phyloP scores from a whole-genome alignment of 2,113 vertebrate species.

The Puffinus mauretanicus region DNA sequence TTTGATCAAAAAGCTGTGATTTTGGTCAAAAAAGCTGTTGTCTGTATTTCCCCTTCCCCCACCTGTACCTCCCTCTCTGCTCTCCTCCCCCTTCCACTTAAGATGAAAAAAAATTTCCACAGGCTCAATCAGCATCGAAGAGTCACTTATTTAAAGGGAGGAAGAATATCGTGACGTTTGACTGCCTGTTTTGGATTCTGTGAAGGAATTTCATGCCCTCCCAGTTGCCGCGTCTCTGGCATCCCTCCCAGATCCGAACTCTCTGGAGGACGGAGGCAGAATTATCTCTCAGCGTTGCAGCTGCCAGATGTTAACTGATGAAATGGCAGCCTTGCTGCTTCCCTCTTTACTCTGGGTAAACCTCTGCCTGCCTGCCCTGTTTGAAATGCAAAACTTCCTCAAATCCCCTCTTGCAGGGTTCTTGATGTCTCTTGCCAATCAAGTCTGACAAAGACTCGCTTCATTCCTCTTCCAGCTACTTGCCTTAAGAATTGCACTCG shows the following conservation, averaged over 20 bases:
- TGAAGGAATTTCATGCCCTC: constrained; percentile 57
- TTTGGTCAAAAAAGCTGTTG: background rate
- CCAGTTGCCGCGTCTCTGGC: constrained; percentile 11
- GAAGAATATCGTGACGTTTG: constrained; percentile 6
- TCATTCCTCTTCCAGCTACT: background rate
- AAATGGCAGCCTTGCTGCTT: background rate
- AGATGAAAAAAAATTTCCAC: background rate
- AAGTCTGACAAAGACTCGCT: background rate
- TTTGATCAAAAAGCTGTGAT: constrained; percentile 6
- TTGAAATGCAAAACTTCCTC: constrained; percentile 48
- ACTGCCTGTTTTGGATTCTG: constrained; percentile 53
- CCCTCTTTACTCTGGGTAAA: background rate
- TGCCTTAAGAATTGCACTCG: background rate
- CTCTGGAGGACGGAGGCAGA: constrained; percentile 33
- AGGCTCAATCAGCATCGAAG: background rate
- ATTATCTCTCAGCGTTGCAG: constrained; percentile 46
- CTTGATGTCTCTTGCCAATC: constrained; percentile 15
- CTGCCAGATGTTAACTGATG: constrained; percentile 43
- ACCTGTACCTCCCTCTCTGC: background rate
- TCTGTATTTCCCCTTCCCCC: background rate
- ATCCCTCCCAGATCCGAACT: constrained; percentile 36
- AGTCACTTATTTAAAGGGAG: background rate
- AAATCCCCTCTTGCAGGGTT: background rate
- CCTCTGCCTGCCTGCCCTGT: background rate
- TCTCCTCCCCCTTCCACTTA: background rate